Evolutionary conservation across 1,140 invertebrate species (phyloP), one percentile per base, ranked within the genome.

Genomic region (Micrasema minimum): DNA sequence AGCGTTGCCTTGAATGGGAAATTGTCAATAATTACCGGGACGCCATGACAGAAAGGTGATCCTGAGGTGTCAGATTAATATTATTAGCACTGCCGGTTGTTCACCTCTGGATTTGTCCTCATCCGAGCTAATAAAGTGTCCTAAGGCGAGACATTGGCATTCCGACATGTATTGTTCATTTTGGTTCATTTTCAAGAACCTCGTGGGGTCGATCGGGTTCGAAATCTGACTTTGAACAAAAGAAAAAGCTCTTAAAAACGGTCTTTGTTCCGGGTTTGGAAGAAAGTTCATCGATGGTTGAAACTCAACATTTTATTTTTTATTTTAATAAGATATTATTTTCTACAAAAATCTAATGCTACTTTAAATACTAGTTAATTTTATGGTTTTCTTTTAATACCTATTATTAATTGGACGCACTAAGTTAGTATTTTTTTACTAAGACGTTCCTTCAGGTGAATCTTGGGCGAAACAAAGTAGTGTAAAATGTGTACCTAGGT

Each of bases 81-180:
- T 35, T 59, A 59, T 59, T 59, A 59, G 9, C 7, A 7, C 55
- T 1, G 22, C 18, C 55, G 55, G 55, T 59, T 38, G 37, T 38
- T 38, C 16, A 59, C 16, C 55, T 38, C 55, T 5, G 55, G 55
- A 59, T 38, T 11, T 59, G 35, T 59, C 55, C 55, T 38, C 37
- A 12, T 16, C 1, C 22, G 22, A 26, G 0, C 18, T 53, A 53
- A 12, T 53, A 38, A 22, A 6, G 1, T 31, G 22, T n/a, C 12
- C 3, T n/a, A 1, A 46, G 16, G 9, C 14, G 48, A 23, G 16
- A 59, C 55, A 59, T 59, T 59, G 35, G 35, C 35, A 59, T 59
- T 38, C 55, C 14, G 1, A 31, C 46, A 20, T 20, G 46, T 48
- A 6, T 16, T 48, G 20, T 48, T 22, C 6, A 22, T 22, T 48